Base-by-base conservation (phyloP, 2,888 invertebrate genomes). In the Clunio marinus region DNA sequence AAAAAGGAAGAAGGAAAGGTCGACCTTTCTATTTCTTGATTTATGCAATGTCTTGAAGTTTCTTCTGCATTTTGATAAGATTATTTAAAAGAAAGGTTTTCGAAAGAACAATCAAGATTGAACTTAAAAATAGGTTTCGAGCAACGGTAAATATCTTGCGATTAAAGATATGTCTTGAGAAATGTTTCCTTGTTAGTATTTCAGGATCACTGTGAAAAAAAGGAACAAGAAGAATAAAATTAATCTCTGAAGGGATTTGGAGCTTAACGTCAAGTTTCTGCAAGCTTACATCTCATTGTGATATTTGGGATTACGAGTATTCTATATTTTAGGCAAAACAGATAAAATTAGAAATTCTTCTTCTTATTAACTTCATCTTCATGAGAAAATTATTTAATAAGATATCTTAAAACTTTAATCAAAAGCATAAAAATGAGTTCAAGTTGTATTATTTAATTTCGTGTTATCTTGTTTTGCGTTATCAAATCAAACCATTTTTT, bases 401-500 rank as follows among this genome's bases (percentile, higher is more conserved):
- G n/a, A 41, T 41, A 41, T 41, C 41, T n/a, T 41, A 10, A 41
- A 41, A 41, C 15, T 41, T 41, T 41, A 41, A 41, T 41, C 41
- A n/a, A n/a, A n/a, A n/a, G n/a, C n/a, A n/a, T n/a, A n/a, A n/a
- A n/a, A n/a, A n/a, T n/a, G n/a, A n/a, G n/a, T n/a, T n/a, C n/a
- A n/a, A n/a, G n/a, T n/a, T n/a, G n/a, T n/a, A n/a, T n/a, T n/a
- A n/a, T n/a, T n/a, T n/a, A n/a, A n/a, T n/a, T n/a, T n/a, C n/a
- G n/a, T n/a, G n/a, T n/a, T n/a, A n/a, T n/a, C n/a, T n/a, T n/a
- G n/a, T n/a, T n/a, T n/a, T n/a, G n/a, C n/a, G n/a, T n/a, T n/a
- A n/a, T n/a, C n/a, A n/a, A n/a, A n/a, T n/a, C n/a, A n/a, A n/a
- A n/a, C n/a, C n/a, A n/a, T n/a, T n/a, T n/a, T n/a, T n/a, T n/a